Conservation (phyloP, 2,113 vertebrate genomes). For the Xiphophorus couchianus region DNA sequence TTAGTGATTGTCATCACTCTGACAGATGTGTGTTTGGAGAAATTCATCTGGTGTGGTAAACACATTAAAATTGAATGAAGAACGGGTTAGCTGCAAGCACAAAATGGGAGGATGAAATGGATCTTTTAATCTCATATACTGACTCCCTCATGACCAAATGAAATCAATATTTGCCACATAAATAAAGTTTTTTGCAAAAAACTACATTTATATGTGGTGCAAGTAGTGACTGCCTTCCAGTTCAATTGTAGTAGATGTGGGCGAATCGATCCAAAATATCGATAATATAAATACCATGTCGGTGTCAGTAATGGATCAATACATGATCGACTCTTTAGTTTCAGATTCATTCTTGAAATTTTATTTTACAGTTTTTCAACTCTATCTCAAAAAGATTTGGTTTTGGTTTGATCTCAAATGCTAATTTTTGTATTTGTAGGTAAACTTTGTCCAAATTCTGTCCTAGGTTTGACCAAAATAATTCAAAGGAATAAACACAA, state of each 20-base stretch:
- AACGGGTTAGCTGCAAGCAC: conserved; percentile 17
- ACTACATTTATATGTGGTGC: conserved; percentile 14
- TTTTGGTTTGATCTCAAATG: too few species aligned
- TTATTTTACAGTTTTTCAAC: too few species aligned
- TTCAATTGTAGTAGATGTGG: neutral
- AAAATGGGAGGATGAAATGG: conserved; percentile 32
- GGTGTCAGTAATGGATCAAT: too few species aligned
- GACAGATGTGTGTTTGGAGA: conserved; percentile 59
- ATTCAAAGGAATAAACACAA: too few species aligned
- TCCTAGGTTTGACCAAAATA: too few species aligned
- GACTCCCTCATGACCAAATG: conserved; percentile 51
- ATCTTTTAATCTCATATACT: conserved; percentile 23
- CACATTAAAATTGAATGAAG: conserved; percentile 55
- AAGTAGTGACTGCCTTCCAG: neutral
- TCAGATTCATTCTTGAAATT: too few species aligned
- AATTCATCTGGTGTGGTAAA: conserved; percentile 58
- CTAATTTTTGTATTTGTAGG: too few species aligned
- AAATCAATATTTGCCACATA: conserved; percentile 58
- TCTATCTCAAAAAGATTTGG: too few species aligned
- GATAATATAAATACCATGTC: too few species aligned
- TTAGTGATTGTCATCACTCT: conserved; percentile 20
- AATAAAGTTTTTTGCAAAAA: conserved; percentile 45
- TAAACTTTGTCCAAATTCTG: too few species aligned
- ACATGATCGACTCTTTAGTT: too few species aligned
- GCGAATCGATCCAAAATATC: too few species aligned